Base-by-base conservation (phyloP, 2,797 vertebrate species). In the Leuciscus waleckii region DNA sequence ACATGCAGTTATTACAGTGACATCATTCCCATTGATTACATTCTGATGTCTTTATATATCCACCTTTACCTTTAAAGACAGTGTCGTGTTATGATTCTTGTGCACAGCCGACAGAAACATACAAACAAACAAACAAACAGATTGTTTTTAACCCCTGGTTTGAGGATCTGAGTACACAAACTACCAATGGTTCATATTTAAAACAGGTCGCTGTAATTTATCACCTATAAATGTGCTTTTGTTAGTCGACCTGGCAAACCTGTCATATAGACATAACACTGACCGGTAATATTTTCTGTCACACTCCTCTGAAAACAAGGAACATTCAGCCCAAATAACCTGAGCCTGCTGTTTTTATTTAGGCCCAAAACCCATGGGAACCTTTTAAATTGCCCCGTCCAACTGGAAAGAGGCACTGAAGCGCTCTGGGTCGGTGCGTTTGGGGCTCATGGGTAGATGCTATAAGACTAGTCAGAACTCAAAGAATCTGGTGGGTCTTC, bases 261-360 rank as follows among this genome's bases (percentile, higher is more conserved):
- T 78, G 75, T 61, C 35, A 61, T 78, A 54, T 61, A 61, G 14
- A 78, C 5, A 37, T 41, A 41, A 41, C 35, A 37, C 54, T 61
- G 54, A 78, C 23, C 75, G 54, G 35, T 61, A 78, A 78, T 78
- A 61, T 61, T 58, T 78, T 78, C 75, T 41, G 75, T 61, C 54
- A 78, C 23, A 1, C 75, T 78, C 23, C 75, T 58, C 75, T 78
- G 37, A 78, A 78, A 78, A 41, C 75, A 78, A 78, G 75, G 37
- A 78, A 61, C 56, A 41, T 61, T 61, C 54, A 78, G 54, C 75
- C 37, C 56, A 1, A 26, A 78, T 61, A 78, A 78, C 75, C 37
- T 61, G 54, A 78, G 75, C 75, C 75, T 78, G 75, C 75, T 61
- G 75, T 39, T 78, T 41, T 78, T 78, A 61, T 78, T 78, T 78